These are phyloP conservation scores for Phortica magna DNA, from an alignment of 2,888 invertebrate genomes.

Conservation along the genomic window DNA sequence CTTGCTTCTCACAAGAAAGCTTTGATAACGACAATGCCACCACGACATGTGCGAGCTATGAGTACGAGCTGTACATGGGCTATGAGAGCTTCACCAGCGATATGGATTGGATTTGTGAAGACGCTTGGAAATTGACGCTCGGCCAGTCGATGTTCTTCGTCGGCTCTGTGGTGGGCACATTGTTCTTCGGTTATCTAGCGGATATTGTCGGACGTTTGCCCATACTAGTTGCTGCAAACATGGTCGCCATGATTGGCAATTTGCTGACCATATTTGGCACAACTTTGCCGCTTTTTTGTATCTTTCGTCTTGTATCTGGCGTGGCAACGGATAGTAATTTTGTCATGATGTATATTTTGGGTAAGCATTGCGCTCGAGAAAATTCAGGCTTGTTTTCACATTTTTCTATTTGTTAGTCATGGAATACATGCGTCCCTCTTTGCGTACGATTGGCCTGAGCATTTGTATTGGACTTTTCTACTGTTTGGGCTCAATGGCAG, in stretches of 20 bases:
- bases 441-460: constrained; percentile 80
- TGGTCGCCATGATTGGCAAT: constrained; percentile 80
- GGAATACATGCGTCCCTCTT: constrained; percentile 79
- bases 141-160: constrained; percentile 83
- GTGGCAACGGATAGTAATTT: constrained; percentile 81
- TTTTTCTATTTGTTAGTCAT: constrained; percentile 77
- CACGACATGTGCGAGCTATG: constrained; percentile 78
- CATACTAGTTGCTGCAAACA: constrained; percentile 79
- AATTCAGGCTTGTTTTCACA: not conserved
- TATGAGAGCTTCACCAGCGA: constrained; percentile 82
- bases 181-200: constrained; percentile 80
- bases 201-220: constrained; percentile 81
- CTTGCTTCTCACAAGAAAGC: constrained; percentile 51
- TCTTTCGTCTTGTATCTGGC: constrained; percentile 81
- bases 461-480: constrained; percentile 81
- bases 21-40: constrained; percentile 34
- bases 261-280: constrained; percentile 79
- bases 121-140: constrained; percentile 81
- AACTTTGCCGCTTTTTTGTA: constrained; percentile 78
- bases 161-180: constrained; percentile 81
- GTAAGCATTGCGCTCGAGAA: constrained; percentile 69
- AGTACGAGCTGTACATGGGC: constrained; percentile 80
- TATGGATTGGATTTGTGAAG: constrained; percentile 82
- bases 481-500: constrained; percentile 79
- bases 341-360: constrained; percentile 82